Evolutionary conservation across 2,797 vertebrate genomes (phyloP), one percentile per base, ranked within the genome.

Genomic region (Falco novaeseelandiae): DNA sequence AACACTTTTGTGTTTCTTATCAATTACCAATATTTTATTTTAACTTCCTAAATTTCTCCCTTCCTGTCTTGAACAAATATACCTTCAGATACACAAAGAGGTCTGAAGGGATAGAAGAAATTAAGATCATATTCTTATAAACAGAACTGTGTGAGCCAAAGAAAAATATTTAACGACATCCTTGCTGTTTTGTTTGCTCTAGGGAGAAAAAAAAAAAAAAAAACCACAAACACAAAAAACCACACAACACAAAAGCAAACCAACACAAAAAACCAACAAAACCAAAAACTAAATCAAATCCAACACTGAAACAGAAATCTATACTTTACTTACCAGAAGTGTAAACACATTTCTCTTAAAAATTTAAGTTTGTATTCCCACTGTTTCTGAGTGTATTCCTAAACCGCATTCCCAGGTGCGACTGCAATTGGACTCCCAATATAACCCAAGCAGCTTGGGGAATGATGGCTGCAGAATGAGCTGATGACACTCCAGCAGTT

Each of bases 251-350:
- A 14, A 67, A 25, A 16, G 8, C 8, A 10, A 73, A 73, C 30
- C 5, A 55, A 36, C 5, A 36, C 36, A 36, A 36, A 40, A 21
- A 34, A 5, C 6, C 12, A 55, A 27, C 20, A 30, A 18, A 40
- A 3, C 1, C 25, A 42, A 42, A 42, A 61, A n/a, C 3, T n/a
- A 3, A 69, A 34, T 2, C 7, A 87, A 81, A 25, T 1, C 2
- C 19, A 59, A 12, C 8, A 51, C 14, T 49, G 23, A 72, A 87
- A 58, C 20, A 70, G 22, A 70, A 81, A 72, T 38, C 21, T 44
- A 1, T 34, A 76, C 4, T 65, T 73, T 12, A 30, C 34, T 48
- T 66, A 32, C 14, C 8, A 21, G 27, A 70, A 77, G 13, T 59
- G 40, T 77, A 77, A 87, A 70, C 10, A 22, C 10, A 71, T 14